Evolutionary conservation across 2,888 invertebrate genomes (phyloP).

Genomic region (Lydus trimaculatus): DNA sequence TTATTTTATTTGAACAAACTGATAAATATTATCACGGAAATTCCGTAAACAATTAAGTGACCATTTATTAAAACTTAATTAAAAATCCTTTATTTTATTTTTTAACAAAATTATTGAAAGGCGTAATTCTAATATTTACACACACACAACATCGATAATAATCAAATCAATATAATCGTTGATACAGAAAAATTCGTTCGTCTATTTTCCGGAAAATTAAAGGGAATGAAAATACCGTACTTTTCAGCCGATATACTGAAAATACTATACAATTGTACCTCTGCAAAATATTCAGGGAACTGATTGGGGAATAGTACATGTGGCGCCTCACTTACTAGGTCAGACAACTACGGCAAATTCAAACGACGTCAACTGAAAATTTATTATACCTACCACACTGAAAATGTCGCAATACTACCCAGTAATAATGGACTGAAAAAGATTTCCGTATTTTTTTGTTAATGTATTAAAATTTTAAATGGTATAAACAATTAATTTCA

Average conservation of each 20-base stretch:
- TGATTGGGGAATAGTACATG: constrained; percentile 20
- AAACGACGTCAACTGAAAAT: background rate
- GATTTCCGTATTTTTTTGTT: too few relatives aligned
- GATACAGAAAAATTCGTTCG: background rate
- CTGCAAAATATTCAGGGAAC: constrained; percentile 22
- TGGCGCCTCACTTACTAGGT: constrained; percentile 48
- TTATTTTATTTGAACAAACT: background rate
- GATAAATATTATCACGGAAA: background rate
- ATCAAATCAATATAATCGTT: background rate
- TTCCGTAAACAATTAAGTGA: constrained; percentile 13
- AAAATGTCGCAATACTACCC: background rate
- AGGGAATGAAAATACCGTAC: background rate
- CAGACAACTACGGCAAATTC: constrained; percentile 38
- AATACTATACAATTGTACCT: constrained; percentile 22
- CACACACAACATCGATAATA: constrained; percentile 11
- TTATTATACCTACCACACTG: background rate
- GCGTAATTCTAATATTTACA: background rate
- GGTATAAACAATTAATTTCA: background rate
- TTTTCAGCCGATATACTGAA: constrained; percentile 27
- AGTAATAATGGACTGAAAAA: background rate
- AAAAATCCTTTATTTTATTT: background rate
- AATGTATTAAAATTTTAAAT: background rate
- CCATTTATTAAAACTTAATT: constrained; percentile 19
- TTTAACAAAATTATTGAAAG: constrained; percentile 13
- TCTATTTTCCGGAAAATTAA: background rate